Percentiles rank a stretch among this genome's conserved stretches.
These are phyloP conservation scores for Dendrocincla fuliginosa DNA, from an alignment of 2,797 vertebrate genomes.

Conservation along the genomic window DNA sequence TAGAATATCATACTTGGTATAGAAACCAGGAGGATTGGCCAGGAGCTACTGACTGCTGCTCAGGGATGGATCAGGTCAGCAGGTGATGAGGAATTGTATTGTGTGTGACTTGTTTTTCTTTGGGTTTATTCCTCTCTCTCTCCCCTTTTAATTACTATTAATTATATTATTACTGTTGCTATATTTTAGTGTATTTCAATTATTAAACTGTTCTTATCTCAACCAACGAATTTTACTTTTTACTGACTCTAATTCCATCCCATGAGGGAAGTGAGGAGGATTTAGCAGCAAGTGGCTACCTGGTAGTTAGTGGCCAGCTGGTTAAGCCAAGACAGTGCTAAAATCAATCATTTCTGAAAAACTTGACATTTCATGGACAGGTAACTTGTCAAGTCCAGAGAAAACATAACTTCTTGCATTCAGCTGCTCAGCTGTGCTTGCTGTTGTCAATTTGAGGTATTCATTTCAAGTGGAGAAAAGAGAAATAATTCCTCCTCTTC, in stretches of 20 bases:
- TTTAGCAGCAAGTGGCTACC: not conserved
- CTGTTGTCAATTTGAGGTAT: not conserved
- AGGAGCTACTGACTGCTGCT: rapidly evolving
- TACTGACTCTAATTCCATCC: not conserved
- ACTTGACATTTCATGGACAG: slow-evolving; percentile 77
- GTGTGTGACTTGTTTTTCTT: not conserved
- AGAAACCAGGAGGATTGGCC: not conserved
- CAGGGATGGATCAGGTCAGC: not conserved
- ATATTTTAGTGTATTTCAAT: not conserved
- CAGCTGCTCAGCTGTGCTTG: not conserved
- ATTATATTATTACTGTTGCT: too few species aligned
- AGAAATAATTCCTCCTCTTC: not conserved
- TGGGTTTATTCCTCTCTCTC: not conserved
- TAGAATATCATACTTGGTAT: not conserved
- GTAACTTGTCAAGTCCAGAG: slow-evolving; percentile 66
- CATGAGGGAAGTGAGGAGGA: not conserved
- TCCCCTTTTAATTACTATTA: not conserved
- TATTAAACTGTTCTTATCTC: not conserved
- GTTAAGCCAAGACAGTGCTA: not conserved
- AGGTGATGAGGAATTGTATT: not conserved
- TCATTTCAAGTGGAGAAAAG: not conserved
- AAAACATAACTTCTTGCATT: not conserved
- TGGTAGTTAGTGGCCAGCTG: not conserved
- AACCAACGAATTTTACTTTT: not conserved
- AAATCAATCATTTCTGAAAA: slow-evolving; percentile 66